Percentiles rank a stretch among this genome's conserved stretches.
phyloP scores from a whole-genome alignment of 2,888 invertebrate genomes.

The Amphipoea lucens region DNA sequence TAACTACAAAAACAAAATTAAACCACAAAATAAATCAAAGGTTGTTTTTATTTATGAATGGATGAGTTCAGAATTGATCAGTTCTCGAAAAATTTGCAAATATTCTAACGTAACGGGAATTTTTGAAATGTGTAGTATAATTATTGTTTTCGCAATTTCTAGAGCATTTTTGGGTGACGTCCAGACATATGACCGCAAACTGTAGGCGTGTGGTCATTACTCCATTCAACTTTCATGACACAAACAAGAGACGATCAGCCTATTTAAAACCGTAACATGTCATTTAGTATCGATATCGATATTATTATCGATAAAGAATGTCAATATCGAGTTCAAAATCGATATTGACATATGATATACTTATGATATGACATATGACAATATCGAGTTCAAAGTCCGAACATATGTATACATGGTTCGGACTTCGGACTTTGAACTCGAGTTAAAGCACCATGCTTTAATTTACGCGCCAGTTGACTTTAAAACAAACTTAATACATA shows the following conservation, averaged over 20 bases:
- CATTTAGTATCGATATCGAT: constrained; percentile 20
- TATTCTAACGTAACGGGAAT: background rate
- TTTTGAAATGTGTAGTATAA: background rate
- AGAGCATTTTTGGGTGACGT: background rate
- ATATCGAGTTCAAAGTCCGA: constrained; percentile 31
- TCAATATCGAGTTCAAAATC: background rate
- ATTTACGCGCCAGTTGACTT: constrained; percentile 4
- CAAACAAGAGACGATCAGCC: background rate
- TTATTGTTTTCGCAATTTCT: background rate
- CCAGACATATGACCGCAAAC: background rate
- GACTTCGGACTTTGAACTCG: no score
- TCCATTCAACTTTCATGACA: constrained; percentile 3
- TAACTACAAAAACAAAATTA: background rate
- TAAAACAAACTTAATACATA: constrained; percentile 15
- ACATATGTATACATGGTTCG: no score
- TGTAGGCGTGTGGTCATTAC: background rate
- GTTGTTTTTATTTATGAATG: background rate
- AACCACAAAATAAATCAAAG: background rate
- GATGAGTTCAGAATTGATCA: background rate
- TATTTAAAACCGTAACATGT: background rate
- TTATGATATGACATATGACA: background rate
- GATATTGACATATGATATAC: no score
- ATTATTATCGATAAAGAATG: constrained; percentile 28
- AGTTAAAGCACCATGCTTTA: constrained; percentile 3
- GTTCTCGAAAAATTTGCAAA: background rate